Evolutionary conservation across 2,113 vertebrate genomes (phyloP), one percentile per base, ranked within the genome.

Genomic region (Gavialis gangeticus): DNA sequence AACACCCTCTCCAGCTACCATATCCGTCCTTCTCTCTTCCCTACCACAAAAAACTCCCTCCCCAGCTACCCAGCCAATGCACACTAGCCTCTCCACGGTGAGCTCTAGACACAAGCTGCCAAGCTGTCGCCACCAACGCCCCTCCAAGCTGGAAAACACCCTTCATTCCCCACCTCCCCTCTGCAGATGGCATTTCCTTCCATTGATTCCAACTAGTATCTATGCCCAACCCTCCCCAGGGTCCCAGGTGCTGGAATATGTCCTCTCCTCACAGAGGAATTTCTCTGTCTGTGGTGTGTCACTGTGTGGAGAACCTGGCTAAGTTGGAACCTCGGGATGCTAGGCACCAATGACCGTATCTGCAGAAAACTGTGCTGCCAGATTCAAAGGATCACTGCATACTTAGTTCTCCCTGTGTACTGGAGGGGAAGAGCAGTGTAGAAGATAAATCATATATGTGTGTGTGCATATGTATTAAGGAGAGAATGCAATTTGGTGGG

Each of bases 91-190:
- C 10, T 22, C 6, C 34, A 73, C 12, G 24, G 14, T 15, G 46
- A 55, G 4, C 34, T 34, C 56, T 25, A 2, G 46, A 27, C 0
- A 4, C 79, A 12, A 9, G 15, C 9, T 37, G 28, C 24, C 21
- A 21, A 0, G 0, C 57, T 64, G 56, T 64, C 22, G 25, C 2
- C 60, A 0, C n/a, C 22, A 69, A 19, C 79, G 64, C 62, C 27
- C 21, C 34, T 22, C 34, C 1, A 9, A 81, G 67, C 28, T 76
- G 58, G 78, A 67, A 6, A n/a, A 34, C 1, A 55, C 46, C 37
- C 24, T 22, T 25, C n/a, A 19, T 58, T 60, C 37, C 78, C 95
- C 10, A 67, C 17, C n/a, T 4, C 1, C 0, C 4, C 4, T 0
- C 69, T 15, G 5, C 3, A 7, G 8, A 34, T 73, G 34, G 22